A percentile compares a stretch with the other conserved stretches of the same genome.
phyloP scores from a whole-genome alignment of 2,113 vertebrate species.

The Orientallactaga bullata region DNA sequence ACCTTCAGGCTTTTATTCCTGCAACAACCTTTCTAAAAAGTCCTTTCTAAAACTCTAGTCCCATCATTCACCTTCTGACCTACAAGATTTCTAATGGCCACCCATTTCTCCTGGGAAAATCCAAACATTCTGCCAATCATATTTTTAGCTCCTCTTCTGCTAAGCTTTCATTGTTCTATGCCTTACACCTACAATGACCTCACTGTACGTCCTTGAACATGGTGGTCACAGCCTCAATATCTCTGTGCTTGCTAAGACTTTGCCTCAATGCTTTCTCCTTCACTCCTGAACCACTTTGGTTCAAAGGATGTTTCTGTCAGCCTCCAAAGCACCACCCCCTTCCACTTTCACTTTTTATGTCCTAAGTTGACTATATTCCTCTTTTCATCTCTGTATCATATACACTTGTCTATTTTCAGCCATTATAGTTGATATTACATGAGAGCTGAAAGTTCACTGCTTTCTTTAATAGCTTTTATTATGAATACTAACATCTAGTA shows the following conservation, averaged over 20 bases:
- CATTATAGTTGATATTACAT: neutral
- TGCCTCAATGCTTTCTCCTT: neutral
- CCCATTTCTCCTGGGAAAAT: neutral
- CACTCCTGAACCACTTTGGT: neutral
- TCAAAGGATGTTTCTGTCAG: neutral
- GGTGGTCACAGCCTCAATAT: neutral
- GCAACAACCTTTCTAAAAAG: neutral
- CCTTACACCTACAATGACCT: fast-evolving
- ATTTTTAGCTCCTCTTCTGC: neutral
- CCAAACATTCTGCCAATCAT: neutral
- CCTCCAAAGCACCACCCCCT: neutral
- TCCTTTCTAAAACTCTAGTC: neutral
- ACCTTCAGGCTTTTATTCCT: neutral
- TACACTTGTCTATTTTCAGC: neutral
- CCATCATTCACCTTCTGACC: neutral
- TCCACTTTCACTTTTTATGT: neutral
- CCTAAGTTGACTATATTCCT: neutral
- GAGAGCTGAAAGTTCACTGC: neutral
- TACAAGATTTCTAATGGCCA: neutral
- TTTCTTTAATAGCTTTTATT: neutral
- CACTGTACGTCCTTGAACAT: neutral
- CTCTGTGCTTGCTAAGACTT: neutral
- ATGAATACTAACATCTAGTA: neutral
- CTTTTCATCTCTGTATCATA: neutral
- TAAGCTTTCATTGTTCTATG: neutral